These are phyloP conservation scores for Phyllotreta cruciferae DNA, from an alignment of 2,888 invertebrate species.

Conservation along the genomic window DNA sequence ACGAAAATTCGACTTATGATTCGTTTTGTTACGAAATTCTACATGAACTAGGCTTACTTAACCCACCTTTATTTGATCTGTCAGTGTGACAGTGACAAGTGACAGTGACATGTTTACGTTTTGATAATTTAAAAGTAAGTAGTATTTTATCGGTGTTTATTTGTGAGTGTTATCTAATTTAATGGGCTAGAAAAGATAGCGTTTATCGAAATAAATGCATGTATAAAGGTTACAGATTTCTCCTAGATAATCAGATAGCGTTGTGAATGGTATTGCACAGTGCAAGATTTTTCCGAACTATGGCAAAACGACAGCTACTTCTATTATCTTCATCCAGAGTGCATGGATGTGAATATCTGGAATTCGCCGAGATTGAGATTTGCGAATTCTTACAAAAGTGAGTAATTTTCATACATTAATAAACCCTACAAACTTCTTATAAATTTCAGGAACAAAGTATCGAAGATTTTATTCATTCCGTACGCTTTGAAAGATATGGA, in stretches of 20 bases:
- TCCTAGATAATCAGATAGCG: background rate
- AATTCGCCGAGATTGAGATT: conserved; percentile 72
- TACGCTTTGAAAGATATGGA: conserved; percentile 75
- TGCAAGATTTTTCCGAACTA: conserved; percentile 2
- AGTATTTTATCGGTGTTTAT: too few relatives aligned
- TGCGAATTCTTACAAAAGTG: conserved; percentile 68
- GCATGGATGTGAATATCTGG: conserved; percentile 70
- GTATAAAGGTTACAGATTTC: too few relatives aligned
- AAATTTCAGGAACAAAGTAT: conserved; percentile 66
- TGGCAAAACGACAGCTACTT: conserved; percentile 62
- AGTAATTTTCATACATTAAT: conserved; percentile 31
- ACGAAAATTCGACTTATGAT: too few relatives aligned
- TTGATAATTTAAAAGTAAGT: too few relatives aligned
- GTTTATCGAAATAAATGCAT: too few relatives aligned
- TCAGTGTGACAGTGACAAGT: too few relatives aligned
- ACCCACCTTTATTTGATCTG: too few relatives aligned
- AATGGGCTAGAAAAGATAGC: background rate
- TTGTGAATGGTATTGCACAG: background rate
- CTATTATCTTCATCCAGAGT: conserved; percentile 75
- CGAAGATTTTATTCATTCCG: conserved; percentile 75
- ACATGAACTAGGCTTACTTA: too few relatives aligned
- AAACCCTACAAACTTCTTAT: background rate
- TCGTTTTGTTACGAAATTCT: too few relatives aligned
- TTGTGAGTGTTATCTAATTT: too few relatives aligned
- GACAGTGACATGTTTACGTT: too few relatives aligned